Percentiles rank a stretch among this genome's conserved stretches.
These are phyloP conservation scores for Dryocosmus kuriphilus DNA, from an alignment of 2,888 invertebrate genomes.

Conservation along the genomic window DNA sequence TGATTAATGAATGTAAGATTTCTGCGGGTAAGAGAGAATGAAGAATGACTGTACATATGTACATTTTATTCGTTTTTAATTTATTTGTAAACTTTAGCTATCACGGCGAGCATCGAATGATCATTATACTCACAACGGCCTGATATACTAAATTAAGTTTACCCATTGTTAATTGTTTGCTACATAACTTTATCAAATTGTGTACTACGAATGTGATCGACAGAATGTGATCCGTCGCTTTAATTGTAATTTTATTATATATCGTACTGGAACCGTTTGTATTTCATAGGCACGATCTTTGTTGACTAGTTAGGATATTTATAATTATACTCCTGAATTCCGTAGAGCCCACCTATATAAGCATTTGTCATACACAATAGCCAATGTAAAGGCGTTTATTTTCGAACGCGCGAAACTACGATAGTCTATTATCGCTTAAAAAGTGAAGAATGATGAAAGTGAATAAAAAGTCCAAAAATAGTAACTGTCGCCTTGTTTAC, in stretches of 20 bases:
- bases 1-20: not conserved
- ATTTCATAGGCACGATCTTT: slow-evolving; percentile 8
- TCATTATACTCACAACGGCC: slow-evolving; percentile 62
- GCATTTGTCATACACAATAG: slow-evolving; percentile 14
- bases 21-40: not conserved
- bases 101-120: slow-evolving; percentile 45
- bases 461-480: slow-evolving; percentile 24
- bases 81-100: slow-evolving; percentile 28
- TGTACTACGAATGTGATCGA: slow-evolving; percentile 42
- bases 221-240: slow-evolving; percentile 25
- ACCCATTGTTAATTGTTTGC: slow-evolving; percentile 49
- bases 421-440: slow-evolving; percentile 12
- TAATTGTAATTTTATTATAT: slow-evolving; percentile 35
- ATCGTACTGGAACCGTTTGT: slow-evolving; percentile 11
- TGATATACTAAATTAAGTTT: slow-evolving; percentile 57
- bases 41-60: slow-evolving; percentile 32
- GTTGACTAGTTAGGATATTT: slow-evolving; percentile 18
- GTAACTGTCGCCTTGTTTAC: not conserved
- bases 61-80: slow-evolving; percentile 20
- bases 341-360: slow-evolving; percentile 1
- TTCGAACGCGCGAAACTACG: slow-evolving; percentile 20
- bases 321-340: slow-evolving; percentile 11
- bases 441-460: slow-evolving; percentile 5
- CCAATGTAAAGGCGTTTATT: not conserved
- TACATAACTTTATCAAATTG: slow-evolving; percentile 52